Evolutionary conservation across 2,888 invertebrate species (phyloP), one percentile per base, ranked within the genome.

Genomic region (Pachliopta kotzebuea): DNA sequence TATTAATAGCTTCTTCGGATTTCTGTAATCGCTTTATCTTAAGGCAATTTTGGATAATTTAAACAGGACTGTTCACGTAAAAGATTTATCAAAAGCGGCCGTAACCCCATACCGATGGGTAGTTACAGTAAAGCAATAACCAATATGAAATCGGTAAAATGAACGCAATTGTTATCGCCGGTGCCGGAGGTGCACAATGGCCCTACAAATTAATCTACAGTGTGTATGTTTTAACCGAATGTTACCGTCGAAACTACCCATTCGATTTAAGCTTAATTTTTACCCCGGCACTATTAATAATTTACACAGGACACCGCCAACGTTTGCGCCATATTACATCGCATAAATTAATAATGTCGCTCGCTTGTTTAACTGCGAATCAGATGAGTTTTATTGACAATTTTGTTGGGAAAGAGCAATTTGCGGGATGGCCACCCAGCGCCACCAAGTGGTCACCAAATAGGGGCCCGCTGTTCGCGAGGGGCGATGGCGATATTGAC

Each of bases 331-430:
- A 90, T 91, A 90, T 91, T 91, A 91, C 90, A 89, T 82, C 84
- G 86, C 91, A 90, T 91, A 91, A 91, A 90, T 91, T 91, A 90
- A 91, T 91, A 90, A 90, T 89, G 89, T 87, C 86, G 86, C 83
- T 85, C 88, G 90, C 90, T 86, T 90, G 89, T 90, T 91, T 90
- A 89, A 90, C 90, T 91, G 90, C 90, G 91, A 91, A 90, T 90
- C 90, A 86, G 90, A 90, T 90, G 90, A 90, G 88, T 91, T 91
- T 91, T 91, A 91, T 91, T 91, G 91, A 89, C 91, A 90, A 91
- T 91, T 87, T 90, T 86, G 91, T 86, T 88, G 86, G 88, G 86
- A 88, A 88, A 90, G 88, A 85, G 91, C 90, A 90, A 90, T 91
- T 91, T 91, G 90, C 84, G 90, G 90, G 85, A 90, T 88, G 88